phyloP scores from a whole-genome alignment of 2,797 vertebrate species.

The Naso thynnoides region DNA sequence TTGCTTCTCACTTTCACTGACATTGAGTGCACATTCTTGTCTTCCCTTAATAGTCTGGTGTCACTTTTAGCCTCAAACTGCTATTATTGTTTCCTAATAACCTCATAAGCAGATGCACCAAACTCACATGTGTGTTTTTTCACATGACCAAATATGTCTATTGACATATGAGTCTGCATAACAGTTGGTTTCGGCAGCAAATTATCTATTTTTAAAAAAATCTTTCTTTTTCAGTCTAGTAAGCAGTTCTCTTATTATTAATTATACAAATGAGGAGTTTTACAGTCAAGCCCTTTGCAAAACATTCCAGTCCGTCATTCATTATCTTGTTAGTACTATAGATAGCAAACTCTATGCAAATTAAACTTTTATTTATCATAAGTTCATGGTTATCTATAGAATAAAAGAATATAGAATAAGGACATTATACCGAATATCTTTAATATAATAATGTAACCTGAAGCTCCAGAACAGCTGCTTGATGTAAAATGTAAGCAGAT shows the following conservation, averaged over 20 bases:
- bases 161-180: not conserved
- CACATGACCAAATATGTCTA: not conserved
- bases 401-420: no score
- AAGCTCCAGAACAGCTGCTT: no score
- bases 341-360: not conserved
- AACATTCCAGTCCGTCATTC: not conserved
- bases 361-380: not conserved
- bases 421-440: no score
- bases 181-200: no score
- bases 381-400: no score
- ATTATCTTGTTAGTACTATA: slow-evolving; percentile 3
- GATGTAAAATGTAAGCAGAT: no score
- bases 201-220: no score
- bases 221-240: no score
- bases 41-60: not conserved
- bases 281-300: not conserved
- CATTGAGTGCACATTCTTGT: not conserved
- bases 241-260: not conserved
- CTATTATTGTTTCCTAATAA: no score
- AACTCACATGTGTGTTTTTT: not conserved
- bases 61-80: no score
- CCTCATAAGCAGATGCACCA: no score
- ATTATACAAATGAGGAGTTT: not conserved
- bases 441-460: no score
- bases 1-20: not conserved